These are phyloP conservation scores for Microtus oregoni DNA, from an alignment of 2,113 vertebrate species.

Conservation along the genomic window DNA sequence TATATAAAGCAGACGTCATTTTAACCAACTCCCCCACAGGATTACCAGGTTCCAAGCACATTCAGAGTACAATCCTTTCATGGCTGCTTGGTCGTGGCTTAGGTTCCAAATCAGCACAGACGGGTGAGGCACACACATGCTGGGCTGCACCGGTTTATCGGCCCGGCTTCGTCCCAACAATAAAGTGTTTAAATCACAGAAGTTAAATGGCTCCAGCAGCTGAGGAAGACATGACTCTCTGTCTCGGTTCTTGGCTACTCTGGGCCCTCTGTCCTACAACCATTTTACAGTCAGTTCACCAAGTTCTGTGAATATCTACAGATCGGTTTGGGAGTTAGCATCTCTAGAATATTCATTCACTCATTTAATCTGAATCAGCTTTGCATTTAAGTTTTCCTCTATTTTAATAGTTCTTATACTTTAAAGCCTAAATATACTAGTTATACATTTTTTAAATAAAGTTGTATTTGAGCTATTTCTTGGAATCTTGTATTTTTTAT, in stretches of 20 bases:
- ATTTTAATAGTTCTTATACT: background rate
- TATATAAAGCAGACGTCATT: background rate
- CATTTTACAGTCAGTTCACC: background rate
- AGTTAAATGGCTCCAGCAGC: background rate
- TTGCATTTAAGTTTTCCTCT: background rate
- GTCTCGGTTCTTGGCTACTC: background rate
- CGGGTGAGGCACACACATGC: background rate
- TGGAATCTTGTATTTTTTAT: background rate
- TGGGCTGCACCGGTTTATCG: background rate
- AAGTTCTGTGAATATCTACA: slow-evolving; percentile 36
- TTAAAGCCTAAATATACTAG: slow-evolving; percentile 34
- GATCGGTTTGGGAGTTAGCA: background rate
- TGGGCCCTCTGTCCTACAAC: background rate
- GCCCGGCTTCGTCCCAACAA: background rate
- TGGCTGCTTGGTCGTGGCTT: background rate
- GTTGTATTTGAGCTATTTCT: slow-evolving; percentile 4
- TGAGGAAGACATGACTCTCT: background rate
- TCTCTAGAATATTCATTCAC: background rate
- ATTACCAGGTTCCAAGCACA: background rate
- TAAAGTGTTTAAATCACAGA: background rate
- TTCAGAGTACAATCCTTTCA: background rate
- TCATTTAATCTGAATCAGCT: background rate
- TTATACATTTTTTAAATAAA: background rate
- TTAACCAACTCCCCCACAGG: background rate
- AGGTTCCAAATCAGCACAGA: background rate